Evolutionary conservation across 2,888 invertebrate species (phyloP).

Genomic region (Pseudeuparius sepicola): DNA sequence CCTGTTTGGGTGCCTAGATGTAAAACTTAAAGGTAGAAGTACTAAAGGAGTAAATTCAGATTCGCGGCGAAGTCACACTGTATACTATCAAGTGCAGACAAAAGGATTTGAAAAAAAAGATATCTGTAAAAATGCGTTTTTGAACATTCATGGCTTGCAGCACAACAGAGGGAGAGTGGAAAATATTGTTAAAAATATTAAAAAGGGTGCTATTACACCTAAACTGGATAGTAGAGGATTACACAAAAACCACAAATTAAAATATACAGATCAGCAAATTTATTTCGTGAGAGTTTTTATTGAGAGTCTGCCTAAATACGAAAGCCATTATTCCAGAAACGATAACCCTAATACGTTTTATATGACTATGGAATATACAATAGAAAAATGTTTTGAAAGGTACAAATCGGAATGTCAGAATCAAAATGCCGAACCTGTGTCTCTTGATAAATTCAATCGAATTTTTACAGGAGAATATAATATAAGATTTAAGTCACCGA

Average conservation of each 20-base stretch:
- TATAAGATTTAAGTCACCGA: slow-evolving; percentile 12
- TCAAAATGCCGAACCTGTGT: slow-evolving; percentile 5
- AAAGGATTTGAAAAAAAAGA: slow-evolving; percentile 2
- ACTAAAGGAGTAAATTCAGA: no score
- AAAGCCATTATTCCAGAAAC: slow-evolving; percentile 14
- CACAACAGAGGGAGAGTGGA: slow-evolving; percentile 5
- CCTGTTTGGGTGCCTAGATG: no score
- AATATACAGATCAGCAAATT: slow-evolving; percentile 10
- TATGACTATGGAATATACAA: slow-evolving; percentile 14
- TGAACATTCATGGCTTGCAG: slow-evolving; percentile 11
- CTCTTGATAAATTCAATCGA: slow-evolving; percentile 12
- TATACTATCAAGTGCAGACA: background rate
- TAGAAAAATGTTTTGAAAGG: slow-evolving; percentile 10
- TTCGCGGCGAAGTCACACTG: background rate
- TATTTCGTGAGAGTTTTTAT: slow-evolving; percentile 12
- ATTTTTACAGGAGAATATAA: slow-evolving; percentile 16
- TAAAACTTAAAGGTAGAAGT: no score
- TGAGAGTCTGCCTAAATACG: slow-evolving; percentile 12
- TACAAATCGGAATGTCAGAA: slow-evolving; percentile 11
- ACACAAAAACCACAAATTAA: slow-evolving; percentile 11
- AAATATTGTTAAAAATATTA: slow-evolving; percentile 8
- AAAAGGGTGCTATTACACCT: slow-evolving; percentile 5
- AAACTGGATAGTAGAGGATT: slow-evolving; percentile 9
- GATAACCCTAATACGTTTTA: slow-evolving; percentile 9
- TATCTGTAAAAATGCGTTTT: slow-evolving; percentile 9